These are phyloP conservation scores for Calameuta pallipes DNA, from an alignment of 2,888 invertebrate genomes.

Conservation along the genomic window DNA sequence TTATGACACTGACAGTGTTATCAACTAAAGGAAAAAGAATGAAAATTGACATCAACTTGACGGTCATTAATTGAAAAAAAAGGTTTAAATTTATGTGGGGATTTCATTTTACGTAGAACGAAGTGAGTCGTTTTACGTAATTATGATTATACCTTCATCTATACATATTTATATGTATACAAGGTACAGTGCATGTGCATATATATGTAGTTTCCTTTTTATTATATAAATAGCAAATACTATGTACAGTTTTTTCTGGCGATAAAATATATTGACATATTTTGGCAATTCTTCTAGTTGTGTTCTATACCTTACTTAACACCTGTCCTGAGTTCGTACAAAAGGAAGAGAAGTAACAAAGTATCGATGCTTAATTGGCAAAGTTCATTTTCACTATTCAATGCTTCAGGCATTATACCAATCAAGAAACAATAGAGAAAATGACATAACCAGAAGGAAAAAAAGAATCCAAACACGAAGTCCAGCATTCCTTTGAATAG, in stretches of 20 bases:
- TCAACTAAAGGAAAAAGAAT: not conserved
- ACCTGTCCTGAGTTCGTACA: not conserved
- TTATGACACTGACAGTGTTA: not conserved
- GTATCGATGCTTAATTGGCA: not conserved
- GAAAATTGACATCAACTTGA: not conserved
- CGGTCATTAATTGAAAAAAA: not conserved
- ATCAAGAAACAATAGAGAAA: conserved; percentile 94
- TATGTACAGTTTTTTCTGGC: conserved; percentile 58
- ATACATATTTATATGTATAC: conserved; percentile 32
- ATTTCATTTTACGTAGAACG: not conserved
- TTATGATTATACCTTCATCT: conserved; percentile 28
- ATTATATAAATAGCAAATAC: conserved; percentile 50
- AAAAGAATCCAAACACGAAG: conserved; percentile 94
- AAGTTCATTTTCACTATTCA: not conserved
- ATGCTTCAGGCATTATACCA: conserved; percentile 92
- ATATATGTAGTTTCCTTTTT: conserved; percentile 41
- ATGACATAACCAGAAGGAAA: conserved; percentile 95
- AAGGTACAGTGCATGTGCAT: conserved; percentile 27
- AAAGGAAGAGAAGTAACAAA: not conserved
- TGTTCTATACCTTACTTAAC: not conserved
- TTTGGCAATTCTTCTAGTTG: conserved; percentile 46
- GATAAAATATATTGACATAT: conserved; percentile 60
- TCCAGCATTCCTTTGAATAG: conserved; percentile 96
- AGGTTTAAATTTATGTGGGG: not conserved
- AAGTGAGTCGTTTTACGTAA: not conserved